Conservation (phyloP, 2,113 vertebrate genomes). For the Amblyopsis rosae region DNA sequence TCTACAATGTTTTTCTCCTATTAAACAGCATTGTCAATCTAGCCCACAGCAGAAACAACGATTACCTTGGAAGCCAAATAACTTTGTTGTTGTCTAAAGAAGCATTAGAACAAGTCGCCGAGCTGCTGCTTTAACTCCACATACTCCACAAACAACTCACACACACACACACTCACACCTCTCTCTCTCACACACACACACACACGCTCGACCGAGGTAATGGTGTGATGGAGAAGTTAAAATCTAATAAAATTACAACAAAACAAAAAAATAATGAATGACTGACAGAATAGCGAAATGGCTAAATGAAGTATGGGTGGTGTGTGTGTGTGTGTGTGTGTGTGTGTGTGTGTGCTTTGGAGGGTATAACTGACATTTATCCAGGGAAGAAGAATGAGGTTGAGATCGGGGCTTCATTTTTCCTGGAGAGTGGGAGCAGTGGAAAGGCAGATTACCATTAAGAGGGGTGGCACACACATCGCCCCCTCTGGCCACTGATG, state of each 20-base stretch:
- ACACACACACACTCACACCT: too few relatives aligned
- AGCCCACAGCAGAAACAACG: too few relatives aligned
- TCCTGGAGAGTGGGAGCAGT: not conserved
- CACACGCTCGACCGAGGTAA: too few relatives aligned
- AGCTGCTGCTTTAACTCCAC: too few relatives aligned
- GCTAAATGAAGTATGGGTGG: too few relatives aligned
- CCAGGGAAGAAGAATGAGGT: not conserved
- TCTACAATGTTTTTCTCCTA: too few relatives aligned
- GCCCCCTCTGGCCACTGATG: not conserved
- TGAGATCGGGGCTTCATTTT: not conserved
- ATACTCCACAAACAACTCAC: too few relatives aligned
- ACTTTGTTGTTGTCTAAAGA: too few relatives aligned
- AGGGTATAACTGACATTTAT: constrained; percentile 8
- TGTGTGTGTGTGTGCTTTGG: not conserved
- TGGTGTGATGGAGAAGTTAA: not conserved
- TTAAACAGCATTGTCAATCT: too few relatives aligned
- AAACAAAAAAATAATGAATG: not conserved
- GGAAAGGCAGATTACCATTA: not conserved
- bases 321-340: not conserved
- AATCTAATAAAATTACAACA: not conserved
- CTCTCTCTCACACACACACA: too few relatives aligned
- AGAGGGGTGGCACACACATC: not conserved
- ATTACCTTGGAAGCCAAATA: too few relatives aligned
- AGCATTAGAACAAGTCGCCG: too few relatives aligned
- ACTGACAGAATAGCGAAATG: not conserved